phyloP scores from a whole-genome alignment of 2,113 vertebrate genomes.

The Cyprinus carpio region DNA sequence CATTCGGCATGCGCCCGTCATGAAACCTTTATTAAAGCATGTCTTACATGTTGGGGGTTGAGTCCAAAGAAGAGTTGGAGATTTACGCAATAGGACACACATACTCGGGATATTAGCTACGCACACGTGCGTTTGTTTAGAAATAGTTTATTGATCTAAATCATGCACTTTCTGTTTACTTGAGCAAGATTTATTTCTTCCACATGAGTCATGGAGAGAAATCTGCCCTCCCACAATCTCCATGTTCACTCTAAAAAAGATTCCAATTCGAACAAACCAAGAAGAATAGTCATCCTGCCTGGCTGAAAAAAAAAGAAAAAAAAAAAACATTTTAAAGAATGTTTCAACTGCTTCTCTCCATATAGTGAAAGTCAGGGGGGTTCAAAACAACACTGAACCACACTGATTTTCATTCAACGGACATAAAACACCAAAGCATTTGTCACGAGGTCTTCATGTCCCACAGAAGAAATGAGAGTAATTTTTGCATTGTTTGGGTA shows the following conservation, averaged over 20 bases:
- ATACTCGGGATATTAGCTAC: background rate
- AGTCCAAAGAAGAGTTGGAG: background rate
- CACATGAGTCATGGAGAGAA: slow-evolving; percentile 27
- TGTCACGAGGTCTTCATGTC: background rate
- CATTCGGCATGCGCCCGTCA: background rate
- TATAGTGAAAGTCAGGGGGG: background rate
- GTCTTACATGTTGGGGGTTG: slow-evolving; percentile 21
- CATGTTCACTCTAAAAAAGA: background rate
- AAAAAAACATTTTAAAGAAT: background rate
- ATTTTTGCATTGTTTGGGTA: background rate
- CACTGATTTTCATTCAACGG: background rate
- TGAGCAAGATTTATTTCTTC: slow-evolving; percentile 24
- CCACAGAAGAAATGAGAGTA: background rate
- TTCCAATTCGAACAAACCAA: background rate
- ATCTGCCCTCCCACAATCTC: background rate
- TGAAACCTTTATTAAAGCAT: slow-evolving; percentile 11
- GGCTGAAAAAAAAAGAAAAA: background rate
- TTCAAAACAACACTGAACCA: background rate
- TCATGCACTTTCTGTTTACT: slow-evolving; percentile 31
- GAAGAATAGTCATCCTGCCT: background rate
- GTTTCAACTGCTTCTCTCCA: background rate
- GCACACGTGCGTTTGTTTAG: slow-evolving; percentile 37
- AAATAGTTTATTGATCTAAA: slow-evolving; percentile 9
- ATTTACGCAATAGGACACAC: background rate
- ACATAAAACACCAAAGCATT: background rate